Base-by-base conservation (phyloP, 2,113 vertebrate species). In the Psittacula cyanocephala region DNA sequence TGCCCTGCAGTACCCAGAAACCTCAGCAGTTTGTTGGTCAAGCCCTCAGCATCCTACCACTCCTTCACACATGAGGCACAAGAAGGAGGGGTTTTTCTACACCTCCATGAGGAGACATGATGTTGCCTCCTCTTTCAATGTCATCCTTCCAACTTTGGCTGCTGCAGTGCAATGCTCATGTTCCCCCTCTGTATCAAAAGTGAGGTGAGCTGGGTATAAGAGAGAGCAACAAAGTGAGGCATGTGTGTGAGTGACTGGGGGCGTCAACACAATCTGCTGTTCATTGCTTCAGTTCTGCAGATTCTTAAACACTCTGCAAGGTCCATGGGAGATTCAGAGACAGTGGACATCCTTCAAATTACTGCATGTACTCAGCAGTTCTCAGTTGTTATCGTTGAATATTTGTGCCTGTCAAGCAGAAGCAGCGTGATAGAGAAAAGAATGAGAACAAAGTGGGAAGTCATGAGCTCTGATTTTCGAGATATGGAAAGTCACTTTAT, bases 121-220 rank as follows among this genome's bases (percentile, higher is more conserved):
- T 69, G 24, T 17, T 93, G 22, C 23, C 27, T 29, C 9, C 8
- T n/a, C 9, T 63, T 37, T 72, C 3, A 1, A 4, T 76, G 23
- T 3, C 8, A 3, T 33, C 10, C 29, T 82, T 91, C 29, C 63
- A 92, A 7, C 27, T 72, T 46, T 5, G 5, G 5, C 46, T 76
- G 25, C 24, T 27, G 37, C 23, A 67, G 13, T 23, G 43, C 19
- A 50, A 5, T 35, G 27, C 2, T 72, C 6, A 13, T 71, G 43
- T 43, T 15, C 13, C 33, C 4, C 10, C 15, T 86, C 24, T 74
- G 9, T 33, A 28, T 13, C 39, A 63, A 57, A 81, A 86, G 3
- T n/a, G 27, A 62, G 20, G 18, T 9, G 24, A 76, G 16, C 2
- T 8, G 2, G 14, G 9, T 31, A 15, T 0, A 3, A 8, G 10